Percentiles rank a stretch among this genome's conserved stretches.
Conservation (phyloP, 2,113 vertebrate species). For the Rhegmatorhina hoffmannsi region DNA sequence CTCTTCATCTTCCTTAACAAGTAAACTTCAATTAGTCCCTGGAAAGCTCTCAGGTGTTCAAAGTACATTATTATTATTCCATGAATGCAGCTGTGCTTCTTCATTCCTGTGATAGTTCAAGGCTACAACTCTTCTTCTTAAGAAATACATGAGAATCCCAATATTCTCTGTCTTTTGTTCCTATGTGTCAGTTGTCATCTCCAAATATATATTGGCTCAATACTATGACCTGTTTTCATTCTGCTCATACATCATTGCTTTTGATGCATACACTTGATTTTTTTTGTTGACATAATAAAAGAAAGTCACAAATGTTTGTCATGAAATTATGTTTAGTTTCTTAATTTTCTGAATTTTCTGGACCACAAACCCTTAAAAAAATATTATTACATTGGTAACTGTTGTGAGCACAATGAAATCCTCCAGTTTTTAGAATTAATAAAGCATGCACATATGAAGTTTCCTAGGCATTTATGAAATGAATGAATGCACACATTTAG, state of each 20-base stretch:
- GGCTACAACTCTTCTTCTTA: background rate
- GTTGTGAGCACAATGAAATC: background rate
- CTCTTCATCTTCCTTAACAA: background rate
- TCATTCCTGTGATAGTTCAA: background rate
- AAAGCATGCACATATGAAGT: background rate
- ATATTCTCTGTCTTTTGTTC: background rate
- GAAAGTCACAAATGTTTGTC: background rate
- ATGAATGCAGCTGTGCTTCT: background rate
- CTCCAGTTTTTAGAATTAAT: background rate
- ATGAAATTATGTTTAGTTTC: background rate
- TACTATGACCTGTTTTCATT: background rate
- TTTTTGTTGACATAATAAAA: constrained; percentile 16
- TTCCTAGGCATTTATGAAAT: background rate
- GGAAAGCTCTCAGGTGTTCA: background rate
- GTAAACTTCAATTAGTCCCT: background rate
- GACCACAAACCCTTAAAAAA: background rate
- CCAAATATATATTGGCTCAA: background rate
- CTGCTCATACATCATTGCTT: background rate
- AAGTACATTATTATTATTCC: background rate
- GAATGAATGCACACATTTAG: background rate
- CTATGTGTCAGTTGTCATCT: background rate
- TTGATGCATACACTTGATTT: background rate
- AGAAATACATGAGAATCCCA: background rate
- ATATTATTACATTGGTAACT: background rate
- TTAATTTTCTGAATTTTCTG: background rate